These are phyloP conservation scores for Silurus meridionalis DNA, from an alignment of 2,113 vertebrate species.

Conservation along the genomic window DNA sequence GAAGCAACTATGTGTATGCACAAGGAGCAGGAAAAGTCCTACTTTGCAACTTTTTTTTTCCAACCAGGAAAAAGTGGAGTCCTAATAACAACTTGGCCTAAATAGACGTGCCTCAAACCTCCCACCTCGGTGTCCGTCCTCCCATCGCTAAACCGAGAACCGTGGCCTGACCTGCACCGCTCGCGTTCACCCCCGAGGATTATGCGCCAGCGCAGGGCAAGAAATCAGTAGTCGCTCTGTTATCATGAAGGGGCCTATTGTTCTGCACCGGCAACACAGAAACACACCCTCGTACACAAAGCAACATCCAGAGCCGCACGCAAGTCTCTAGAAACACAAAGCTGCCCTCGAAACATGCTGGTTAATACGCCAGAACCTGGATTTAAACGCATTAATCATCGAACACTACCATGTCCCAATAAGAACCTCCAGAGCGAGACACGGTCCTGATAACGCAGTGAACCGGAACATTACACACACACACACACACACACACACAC, in stretches of 20 bases:
- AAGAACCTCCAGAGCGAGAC: not conserved
- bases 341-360: conserved; percentile 11
- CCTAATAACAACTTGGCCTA: not conserved
- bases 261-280: conserved; percentile 58
- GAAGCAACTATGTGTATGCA: not conserved
- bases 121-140: not conserved
- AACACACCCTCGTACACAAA: conserved; percentile 51
- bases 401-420: not conserved
- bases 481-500: not conserved
- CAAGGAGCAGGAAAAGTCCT: conserved; percentile 24
- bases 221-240: conserved; percentile 69
- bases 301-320: conserved; percentile 13
- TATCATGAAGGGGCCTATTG: conserved; percentile 70
- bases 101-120: not conserved
- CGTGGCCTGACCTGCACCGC: conserved; percentile 38
- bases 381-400: not conserved
- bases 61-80: conserved; percentile 14
- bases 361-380: not conserved
- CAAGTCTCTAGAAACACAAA: conserved; percentile 22
- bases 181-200: conserved; percentile 53
- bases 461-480: too few species aligned
- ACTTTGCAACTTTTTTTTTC: conserved; percentile 33
- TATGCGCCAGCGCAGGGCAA: conserved; percentile 62
- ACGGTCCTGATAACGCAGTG: too few species aligned
- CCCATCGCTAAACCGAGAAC: not conserved